These are phyloP conservation scores for Microctenopoma lineatum DNA, from an alignment of 2,797 vertebrate species.

Conservation along the genomic window DNA sequence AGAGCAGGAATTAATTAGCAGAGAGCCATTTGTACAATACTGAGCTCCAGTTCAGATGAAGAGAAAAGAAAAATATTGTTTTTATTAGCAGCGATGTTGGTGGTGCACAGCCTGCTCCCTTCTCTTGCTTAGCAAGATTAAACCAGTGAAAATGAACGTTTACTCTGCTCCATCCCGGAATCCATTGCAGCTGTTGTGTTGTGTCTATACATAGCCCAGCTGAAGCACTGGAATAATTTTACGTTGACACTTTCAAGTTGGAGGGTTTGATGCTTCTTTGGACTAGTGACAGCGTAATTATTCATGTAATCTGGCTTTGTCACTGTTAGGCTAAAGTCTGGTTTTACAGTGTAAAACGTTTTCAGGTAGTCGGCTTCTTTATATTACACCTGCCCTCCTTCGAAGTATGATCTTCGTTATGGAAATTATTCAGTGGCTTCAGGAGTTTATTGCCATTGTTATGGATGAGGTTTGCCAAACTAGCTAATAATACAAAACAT, in stretches of 20 bases:
- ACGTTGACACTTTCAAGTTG: constrained; percentile 78
- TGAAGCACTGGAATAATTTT: constrained; percentile 77
- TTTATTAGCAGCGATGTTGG: constrained; percentile 85
- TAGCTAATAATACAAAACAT: constrained; percentile 50
- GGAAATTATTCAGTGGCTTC: constrained; percentile 29
- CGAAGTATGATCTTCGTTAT: constrained; percentile 17
- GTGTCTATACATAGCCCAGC: constrained; percentile 72
- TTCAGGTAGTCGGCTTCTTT: constrained; percentile 29
- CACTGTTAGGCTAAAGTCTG: constrained; percentile 37
- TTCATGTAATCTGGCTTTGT: constrained; percentile 60
- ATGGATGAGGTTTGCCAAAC: constrained; percentile 41
- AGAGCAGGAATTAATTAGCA: constrained; percentile 83
- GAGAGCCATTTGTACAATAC: constrained; percentile 65
- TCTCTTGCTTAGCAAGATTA: constrained; percentile 72
- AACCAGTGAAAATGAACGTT: constrained; percentile 75
- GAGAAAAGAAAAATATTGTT: constrained; percentile 83
- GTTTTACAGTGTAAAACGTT: constrained; percentile 32
- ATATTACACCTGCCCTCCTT: constrained; percentile 43
- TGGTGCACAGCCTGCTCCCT: constrained; percentile 76
- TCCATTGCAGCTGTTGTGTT: constrained; percentile 83
- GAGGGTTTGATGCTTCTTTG: constrained; percentile 69
- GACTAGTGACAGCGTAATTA: constrained; percentile 62
- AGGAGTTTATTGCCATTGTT: constrained; percentile 45
- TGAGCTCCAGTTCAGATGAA: constrained; percentile 73
- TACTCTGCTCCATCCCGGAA: constrained; percentile 72